A percentile compares a stretch with the other conserved stretches of the same genome.
phyloP scores from a whole-genome alignment of 2,797 vertebrate species.

The Diglossa cyanea region DNA sequence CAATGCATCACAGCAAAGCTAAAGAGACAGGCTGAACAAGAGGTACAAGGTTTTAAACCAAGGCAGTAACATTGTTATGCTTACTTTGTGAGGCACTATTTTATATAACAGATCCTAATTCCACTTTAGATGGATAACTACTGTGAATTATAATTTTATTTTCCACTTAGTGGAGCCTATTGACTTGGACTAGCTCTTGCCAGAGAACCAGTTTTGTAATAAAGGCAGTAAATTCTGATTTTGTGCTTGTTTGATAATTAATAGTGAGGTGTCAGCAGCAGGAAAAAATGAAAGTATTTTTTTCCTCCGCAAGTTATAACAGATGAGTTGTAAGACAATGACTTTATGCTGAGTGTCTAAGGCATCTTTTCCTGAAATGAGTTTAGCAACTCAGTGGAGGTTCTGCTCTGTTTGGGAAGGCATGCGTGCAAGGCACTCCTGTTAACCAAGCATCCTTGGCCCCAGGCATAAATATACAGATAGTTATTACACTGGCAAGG shows the following conservation, averaged over 20 bases:
- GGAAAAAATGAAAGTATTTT: neutral
- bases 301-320: neutral
- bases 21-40: neutral
- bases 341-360: slow-evolving; percentile 1
- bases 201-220: slow-evolving; percentile 36
- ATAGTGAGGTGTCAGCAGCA: slow-evolving; percentile 23
- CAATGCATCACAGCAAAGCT: neutral
- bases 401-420: neutral
- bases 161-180: slow-evolving; percentile 42
- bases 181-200: slow-evolving; percentile 31
- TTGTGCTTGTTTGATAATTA: slow-evolving; percentile 63
- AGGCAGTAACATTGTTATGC: neutral
- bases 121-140: neutral
- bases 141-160: slow-evolving; percentile 52
- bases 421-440: neutral
- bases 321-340: neutral
- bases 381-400: neutral
- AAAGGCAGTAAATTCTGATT: slow-evolving; percentile 49
- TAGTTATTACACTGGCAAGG: neutral
- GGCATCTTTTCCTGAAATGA: neutral
- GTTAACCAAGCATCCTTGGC: neutral
- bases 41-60: neutral
- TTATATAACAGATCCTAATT: slow-evolving; percentile 37
- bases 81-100: slow-evolving; percentile 8
- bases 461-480: neutral